Evolutionary conservation across 2,113 vertebrate species (phyloP).

Genomic region (Hydrochoerus hydrochaeris): DNA sequence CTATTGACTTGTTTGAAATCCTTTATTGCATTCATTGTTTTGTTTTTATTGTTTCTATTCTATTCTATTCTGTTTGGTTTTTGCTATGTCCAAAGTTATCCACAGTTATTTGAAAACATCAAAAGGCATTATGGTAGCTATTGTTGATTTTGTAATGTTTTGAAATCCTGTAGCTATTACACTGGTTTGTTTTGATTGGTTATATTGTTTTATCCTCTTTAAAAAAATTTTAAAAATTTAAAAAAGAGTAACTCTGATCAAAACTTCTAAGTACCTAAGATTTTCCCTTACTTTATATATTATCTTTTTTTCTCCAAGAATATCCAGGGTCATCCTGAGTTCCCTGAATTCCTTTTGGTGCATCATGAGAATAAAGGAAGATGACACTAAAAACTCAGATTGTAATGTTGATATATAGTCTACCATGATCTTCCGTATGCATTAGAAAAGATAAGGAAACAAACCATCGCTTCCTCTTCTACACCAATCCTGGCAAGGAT

Average conservation of each 20-base stretch:
- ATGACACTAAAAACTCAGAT: background rate
- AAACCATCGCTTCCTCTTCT: background rate
- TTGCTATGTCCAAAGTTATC: too few species aligned
- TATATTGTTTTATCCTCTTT: too few species aligned
- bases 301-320: background rate
- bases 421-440: background rate
- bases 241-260: constrained; percentile 17
- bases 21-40: too few species aligned
- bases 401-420: background rate
- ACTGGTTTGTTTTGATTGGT: too few species aligned
- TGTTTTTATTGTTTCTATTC: too few species aligned
- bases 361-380: background rate
- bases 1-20: too few species aligned
- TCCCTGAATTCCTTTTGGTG: background rate
- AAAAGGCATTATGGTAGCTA: too few species aligned
- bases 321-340: background rate
- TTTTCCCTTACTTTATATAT: constrained; percentile 3
- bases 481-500: background rate
- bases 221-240: too few species aligned
- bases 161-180: too few species aligned
- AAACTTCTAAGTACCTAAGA: constrained; percentile 30
- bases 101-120: too few species aligned
- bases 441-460: background rate
- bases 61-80: too few species aligned
- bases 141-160: too few species aligned